These are phyloP conservation scores for Platynereis dumerilii DNA, from an alignment of 2,888 invertebrate genomes.

Conservation along the genomic window DNA sequence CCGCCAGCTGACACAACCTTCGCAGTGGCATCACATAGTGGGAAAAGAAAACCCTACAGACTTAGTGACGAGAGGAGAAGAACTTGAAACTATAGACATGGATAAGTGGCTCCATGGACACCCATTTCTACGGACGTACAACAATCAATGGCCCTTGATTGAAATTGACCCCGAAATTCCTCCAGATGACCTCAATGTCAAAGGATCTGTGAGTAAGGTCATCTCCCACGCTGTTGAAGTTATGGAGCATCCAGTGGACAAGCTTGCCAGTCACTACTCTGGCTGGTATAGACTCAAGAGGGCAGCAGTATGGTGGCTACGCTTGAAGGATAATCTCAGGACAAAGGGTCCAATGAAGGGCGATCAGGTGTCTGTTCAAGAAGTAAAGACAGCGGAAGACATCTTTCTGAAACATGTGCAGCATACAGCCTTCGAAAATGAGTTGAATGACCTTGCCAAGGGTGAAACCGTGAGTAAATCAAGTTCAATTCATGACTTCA, in stretches of 20 bases:
- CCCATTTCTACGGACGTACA: slow-evolving; percentile 24
- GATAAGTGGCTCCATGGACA: slow-evolving; percentile 28
- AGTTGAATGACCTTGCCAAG: background rate
- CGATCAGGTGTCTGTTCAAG: background rate
- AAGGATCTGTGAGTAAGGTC: background rate
- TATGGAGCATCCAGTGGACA: background rate
- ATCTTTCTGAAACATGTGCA: slow-evolving; percentile 14
- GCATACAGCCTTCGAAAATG: slow-evolving; percentile 17
- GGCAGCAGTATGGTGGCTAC: background rate
- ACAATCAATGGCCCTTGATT: background rate
- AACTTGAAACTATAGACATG: slow-evolving; percentile 28
- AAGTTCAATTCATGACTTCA: slow-evolving; percentile 1
- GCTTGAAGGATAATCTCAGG: background rate
- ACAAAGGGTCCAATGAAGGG: background rate
- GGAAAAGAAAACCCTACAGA: slow-evolving; percentile 51
- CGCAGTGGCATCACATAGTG: slow-evolving; percentile 43
- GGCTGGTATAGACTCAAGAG: slow-evolving; percentile 16
- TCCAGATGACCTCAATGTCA: slow-evolving; percentile 20
- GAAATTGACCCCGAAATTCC: background rate
- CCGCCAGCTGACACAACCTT: slow-evolving; percentile 26
- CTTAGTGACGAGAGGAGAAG: slow-evolving; percentile 39
- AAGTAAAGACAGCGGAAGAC: slow-evolving; percentile 12
- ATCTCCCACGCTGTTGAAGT: background rate
- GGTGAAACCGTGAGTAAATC: too few species aligned
- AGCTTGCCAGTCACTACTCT: slow-evolving; percentile 15